Conservation (phyloP, 2,888 invertebrate species). For the Crossocerus cetratus region DNA sequence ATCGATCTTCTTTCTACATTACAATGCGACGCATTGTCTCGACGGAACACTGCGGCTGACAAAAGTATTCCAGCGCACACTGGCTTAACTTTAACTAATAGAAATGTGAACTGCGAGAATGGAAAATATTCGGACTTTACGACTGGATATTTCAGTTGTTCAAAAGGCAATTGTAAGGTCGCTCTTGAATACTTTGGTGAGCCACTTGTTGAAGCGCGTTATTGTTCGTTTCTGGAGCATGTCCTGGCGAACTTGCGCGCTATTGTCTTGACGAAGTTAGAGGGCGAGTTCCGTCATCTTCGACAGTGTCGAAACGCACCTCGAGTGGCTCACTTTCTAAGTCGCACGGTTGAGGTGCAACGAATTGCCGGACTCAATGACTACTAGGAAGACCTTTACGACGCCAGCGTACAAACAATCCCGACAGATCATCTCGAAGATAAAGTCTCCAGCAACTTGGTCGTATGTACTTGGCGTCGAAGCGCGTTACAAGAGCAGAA, state of each 20-base stretch:
- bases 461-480: too few relatives aligned
- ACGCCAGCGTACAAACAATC: neutral
- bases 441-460: constrained; percentile 27
- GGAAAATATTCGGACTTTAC: too few relatives aligned
- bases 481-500: constrained; percentile 23
- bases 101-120: too few relatives aligned
- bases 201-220: too few relatives aligned
- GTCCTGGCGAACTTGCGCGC: too few relatives aligned
- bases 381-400: too few relatives aligned
- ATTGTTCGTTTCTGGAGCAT: neutral
- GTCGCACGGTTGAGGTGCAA: too few relatives aligned
- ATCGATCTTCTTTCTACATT: too few relatives aligned
- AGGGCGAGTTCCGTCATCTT: neutral
- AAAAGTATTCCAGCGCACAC: too few relatives aligned
- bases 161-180: neutral
- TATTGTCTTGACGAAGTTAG: neutral
- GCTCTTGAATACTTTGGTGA: neutral
- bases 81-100: too few relatives aligned
- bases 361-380: too few relatives aligned
- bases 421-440: neutral
- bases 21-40: neutral
- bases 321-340: neutral
- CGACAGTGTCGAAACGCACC: neutral
- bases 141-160: constrained; percentile 1
- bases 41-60: too few relatives aligned